Evolutionary conservation across 2,797 vertebrate genomes (phyloP), one percentile per base, ranked within the genome.

Genomic region (Capromys pilorides): DNA sequence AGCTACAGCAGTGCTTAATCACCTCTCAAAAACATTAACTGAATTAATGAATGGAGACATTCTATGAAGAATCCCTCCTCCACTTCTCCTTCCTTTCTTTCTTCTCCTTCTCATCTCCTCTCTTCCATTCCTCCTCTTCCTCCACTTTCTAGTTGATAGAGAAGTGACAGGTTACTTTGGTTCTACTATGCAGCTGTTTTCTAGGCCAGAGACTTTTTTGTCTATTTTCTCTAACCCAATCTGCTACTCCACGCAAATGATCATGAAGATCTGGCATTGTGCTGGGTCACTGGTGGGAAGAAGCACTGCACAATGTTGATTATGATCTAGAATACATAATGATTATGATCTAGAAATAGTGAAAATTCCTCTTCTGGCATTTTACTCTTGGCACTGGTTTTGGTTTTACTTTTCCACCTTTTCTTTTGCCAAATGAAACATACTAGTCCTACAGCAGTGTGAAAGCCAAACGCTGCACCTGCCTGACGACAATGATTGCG

Each of bases 121-220:
- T 36, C 67, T 19, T 36, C n/a, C 33, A 36, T 22, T 36, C 33
- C 67, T 36, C 33, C 33, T 19, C 19, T n/a, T n/a, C 66, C 8
- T 71, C 19, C n/a, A 4, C n/a, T 19, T 91, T 86, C 71, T 49
- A 61, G 24, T 28, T 86, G 89, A 61, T 26, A 24, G 13, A 82
- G 7, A 66, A 36, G 36, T 71, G 57, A 78, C 21, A 90, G 39
- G 21, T 45, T 79, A 51, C 51, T 83, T 31, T 93, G 62, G 22
- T 81, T 86, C 92, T 24, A 75, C 13, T 6, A 19, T 33, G 41
- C 5, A 88, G 86, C n/a, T 77, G 24, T 77, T 54, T 94, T 69
- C 91, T 90, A 88, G 31, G 11, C 31, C 71, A 84, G 39, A 95
- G 90, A 84, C 12, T 0, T 59, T 90, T 92, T n/a, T 31, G 31